Conservation (phyloP, 2,797 vertebrate genomes). For the Cynodonichthys magdalenae region DNA sequence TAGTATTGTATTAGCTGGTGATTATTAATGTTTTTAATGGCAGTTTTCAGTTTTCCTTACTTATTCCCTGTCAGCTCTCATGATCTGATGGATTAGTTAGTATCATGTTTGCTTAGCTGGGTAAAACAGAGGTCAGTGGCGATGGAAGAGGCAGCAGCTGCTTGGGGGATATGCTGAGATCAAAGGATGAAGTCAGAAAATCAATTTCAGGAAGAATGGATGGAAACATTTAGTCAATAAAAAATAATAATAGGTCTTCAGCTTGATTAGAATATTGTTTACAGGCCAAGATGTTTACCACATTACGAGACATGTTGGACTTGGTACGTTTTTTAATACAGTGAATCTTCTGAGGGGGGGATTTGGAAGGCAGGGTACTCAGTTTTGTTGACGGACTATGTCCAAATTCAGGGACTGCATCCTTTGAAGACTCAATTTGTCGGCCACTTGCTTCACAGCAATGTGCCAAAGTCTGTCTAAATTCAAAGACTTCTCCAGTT, state of each 20-base stretch:
- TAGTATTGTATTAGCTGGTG: not conserved
- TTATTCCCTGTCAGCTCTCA: not conserved
- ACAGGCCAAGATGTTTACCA: not conserved
- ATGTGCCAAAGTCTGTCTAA: too few species aligned
- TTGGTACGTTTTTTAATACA: conserved; percentile 4
- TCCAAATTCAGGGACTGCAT: too few species aligned
- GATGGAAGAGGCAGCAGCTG: conserved; percentile 38
- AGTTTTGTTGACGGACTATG: too few species aligned
- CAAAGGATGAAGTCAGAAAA: conserved; percentile 21
- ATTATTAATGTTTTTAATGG: not conserved
- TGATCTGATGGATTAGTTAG: conserved; percentile 24
- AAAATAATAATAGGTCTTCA: conserved; percentile 13
- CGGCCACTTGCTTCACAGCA: too few species aligned
- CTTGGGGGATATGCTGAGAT: conserved; percentile 12
- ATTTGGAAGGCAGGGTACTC: too few species aligned
- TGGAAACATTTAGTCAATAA: conserved; percentile 26
- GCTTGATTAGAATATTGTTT: conserved; percentile 26
- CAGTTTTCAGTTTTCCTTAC: not conserved
- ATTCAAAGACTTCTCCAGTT: too few species aligned
- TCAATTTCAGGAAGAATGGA: conserved; percentile 8
- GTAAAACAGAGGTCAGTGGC: conserved; percentile 38
- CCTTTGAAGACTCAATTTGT: too few species aligned
- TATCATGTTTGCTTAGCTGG: conserved; percentile 23
- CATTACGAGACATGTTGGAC: conserved; percentile 2
- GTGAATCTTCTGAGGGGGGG: not conserved